These are phyloP conservation scores for Ailuropoda melanoleuca DNA, from an alignment of 2,113 vertebrate genomes.

Conservation along the genomic window DNA sequence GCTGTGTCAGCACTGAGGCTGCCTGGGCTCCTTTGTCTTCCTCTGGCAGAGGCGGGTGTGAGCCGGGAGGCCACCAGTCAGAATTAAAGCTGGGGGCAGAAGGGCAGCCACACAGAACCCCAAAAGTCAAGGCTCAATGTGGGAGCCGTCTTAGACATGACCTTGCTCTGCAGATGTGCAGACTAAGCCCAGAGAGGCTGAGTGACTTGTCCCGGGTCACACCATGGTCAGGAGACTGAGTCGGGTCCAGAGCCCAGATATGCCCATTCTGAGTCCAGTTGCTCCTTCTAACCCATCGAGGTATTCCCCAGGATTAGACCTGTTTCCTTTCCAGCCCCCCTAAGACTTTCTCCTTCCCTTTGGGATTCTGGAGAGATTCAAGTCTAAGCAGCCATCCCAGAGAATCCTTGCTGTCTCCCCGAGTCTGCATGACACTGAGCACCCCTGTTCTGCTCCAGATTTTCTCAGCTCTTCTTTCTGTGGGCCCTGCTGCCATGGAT, in stretches of 20 bases:
- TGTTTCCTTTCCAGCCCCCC: background rate
- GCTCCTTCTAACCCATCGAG: background rate
- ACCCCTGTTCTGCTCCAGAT: too few species aligned
- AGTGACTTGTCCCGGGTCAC: background rate
- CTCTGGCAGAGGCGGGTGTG: background rate
- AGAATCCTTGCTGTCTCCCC: background rate
- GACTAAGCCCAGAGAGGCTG: background rate
- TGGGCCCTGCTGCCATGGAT: rapidly evolving
- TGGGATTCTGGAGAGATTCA: background rate
- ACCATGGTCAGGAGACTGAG: background rate
- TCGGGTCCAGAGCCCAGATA: background rate
- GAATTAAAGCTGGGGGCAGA: background rate
- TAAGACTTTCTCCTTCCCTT: background rate
- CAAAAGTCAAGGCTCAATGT: background rate
- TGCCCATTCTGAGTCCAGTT: background rate
- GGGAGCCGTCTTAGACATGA: background rate
- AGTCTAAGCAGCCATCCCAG: background rate
- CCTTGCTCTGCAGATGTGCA: background rate
- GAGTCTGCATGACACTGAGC: background rate
- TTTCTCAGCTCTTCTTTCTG: background rate
- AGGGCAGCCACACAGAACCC: background rate
- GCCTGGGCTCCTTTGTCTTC: background rate
- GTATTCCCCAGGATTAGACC: background rate
- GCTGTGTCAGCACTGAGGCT: background rate
- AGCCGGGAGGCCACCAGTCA: background rate